phyloP scores from a whole-genome alignment of 2,797 vertebrate genomes.

The Microtus obscurus region DNA sequence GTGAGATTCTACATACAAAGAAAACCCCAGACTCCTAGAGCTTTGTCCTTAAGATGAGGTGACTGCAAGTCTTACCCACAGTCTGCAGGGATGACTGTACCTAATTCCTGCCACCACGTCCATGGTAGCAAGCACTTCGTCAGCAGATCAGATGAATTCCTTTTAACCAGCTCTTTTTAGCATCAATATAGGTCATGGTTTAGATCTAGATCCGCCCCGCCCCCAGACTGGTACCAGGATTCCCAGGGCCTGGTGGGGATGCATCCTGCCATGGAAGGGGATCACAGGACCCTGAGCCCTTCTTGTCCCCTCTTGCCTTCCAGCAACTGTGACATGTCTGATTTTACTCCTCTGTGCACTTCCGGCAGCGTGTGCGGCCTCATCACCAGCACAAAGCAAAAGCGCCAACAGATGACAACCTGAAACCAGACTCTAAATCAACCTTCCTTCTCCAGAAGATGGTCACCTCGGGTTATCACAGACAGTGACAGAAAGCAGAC shows the following conservation, averaged over 20 bases:
- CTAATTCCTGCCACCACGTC: too few species aligned
- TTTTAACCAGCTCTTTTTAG: not conserved
- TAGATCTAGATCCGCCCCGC: not conserved
- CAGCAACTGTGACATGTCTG: not conserved
- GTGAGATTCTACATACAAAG: not conserved
- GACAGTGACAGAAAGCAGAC: not conserved
- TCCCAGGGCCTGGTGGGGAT: not conserved
- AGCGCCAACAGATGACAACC: not conserved
- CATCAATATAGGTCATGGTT: not conserved
- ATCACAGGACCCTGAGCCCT: too few species aligned
- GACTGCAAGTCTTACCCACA: not conserved
- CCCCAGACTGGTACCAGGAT: not conserved
- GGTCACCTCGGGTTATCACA: not conserved
- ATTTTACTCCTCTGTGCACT: not conserved
- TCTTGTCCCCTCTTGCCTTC: not conserved
- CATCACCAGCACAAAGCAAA: not conserved
- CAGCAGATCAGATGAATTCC: not conserved
- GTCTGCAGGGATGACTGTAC: not conserved
- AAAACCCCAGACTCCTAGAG: not conserved
- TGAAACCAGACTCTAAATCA: not conserved
- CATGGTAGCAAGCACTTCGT: fast-evolving
- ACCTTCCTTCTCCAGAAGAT: not conserved
- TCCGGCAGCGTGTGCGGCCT: not conserved
- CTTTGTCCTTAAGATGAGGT: not conserved
- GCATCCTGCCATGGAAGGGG: not conserved